Conservation (phyloP, 2,888 invertebrate genomes). For the Laothoe populi region DNA sequence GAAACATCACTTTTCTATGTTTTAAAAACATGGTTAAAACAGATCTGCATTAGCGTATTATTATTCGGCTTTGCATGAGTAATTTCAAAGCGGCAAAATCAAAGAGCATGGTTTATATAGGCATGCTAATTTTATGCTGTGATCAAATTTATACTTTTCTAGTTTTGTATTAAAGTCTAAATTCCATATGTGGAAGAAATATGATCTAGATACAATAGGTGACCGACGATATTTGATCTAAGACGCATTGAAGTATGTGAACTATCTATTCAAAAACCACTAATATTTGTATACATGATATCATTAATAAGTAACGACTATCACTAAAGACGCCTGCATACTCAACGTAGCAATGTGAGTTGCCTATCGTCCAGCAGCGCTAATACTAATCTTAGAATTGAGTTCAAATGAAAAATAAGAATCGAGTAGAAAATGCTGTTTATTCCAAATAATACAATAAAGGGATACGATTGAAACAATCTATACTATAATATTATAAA, state of each 20-base stretch:
- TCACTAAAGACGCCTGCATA: neutral
- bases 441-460: too few relatives aligned
- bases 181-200: slow-evolving; percentile 17
- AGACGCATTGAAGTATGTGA: neutral
- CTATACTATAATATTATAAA: too few relatives aligned
- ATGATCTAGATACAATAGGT: neutral
- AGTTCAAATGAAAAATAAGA: too few relatives aligned
- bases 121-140: neutral
- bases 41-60: too few relatives aligned
- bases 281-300: too few relatives aligned
- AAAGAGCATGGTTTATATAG: neutral
- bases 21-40: too few relatives aligned
- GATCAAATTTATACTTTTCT: neutral
- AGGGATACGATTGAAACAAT: too few relatives aligned
- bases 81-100: slow-evolving; percentile 10
- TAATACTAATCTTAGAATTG: too few relatives aligned
- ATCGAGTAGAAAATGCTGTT: too few relatives aligned
- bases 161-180: neutral
- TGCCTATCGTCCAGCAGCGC: too few relatives aligned
- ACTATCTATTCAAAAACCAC: slow-evolving; percentile 3
- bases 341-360: neutral
- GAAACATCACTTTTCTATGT: too few relatives aligned
- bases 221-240: slow-evolving; percentile 14
- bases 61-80: neutral
- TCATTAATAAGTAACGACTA: neutral